Conservation (phyloP, 2,888 invertebrate species). For the Dermolepida albohirtum region DNA sequence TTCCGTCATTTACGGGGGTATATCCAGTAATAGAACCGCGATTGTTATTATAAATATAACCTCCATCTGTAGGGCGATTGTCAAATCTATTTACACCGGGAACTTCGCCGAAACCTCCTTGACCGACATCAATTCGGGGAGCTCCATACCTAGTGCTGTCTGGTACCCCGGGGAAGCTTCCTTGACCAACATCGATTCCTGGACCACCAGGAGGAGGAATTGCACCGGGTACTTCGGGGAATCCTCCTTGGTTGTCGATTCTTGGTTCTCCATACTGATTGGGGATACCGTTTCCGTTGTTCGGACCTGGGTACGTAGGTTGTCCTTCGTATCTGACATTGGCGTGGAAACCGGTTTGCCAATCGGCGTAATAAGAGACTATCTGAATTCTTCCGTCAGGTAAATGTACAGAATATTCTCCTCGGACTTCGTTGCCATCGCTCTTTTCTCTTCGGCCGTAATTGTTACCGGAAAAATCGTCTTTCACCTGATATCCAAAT, state of each 20-base stretch:
- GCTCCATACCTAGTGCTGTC: not conserved
- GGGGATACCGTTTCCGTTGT: slow-evolving; percentile 51
- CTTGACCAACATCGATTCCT: not conserved
- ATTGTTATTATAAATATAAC: slow-evolving; percentile 40
- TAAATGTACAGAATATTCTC: slow-evolving; percentile 72
- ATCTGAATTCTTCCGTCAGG: slow-evolving; percentile 74
- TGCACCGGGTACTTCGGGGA: not conserved
- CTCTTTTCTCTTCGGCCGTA: slow-evolving; percentile 78
- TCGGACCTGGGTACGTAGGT: slow-evolving; percentile 73
- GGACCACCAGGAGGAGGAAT: slow-evolving; percentile 1
- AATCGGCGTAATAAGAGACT: slow-evolving; percentile 83
- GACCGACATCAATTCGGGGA: slow-evolving; percentile 4
- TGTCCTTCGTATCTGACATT: slow-evolving; percentile 79
- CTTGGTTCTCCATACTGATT: slow-evolving; percentile 9
- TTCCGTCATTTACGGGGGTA: slow-evolving; percentile 38
- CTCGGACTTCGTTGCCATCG: slow-evolving; percentile 77
- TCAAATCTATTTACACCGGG: slow-evolving; percentile 21
- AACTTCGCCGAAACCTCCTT: slow-evolving; percentile 15
- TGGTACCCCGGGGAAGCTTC: not conserved
- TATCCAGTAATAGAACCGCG: slow-evolving; percentile 46
- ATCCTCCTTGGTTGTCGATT: not conserved
- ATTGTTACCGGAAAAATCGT: slow-evolving; percentile 79
- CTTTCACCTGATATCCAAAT: slow-evolving; percentile 84
- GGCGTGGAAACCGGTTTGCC: slow-evolving; percentile 84
- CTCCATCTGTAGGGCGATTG: slow-evolving; percentile 32